phyloP scores from a whole-genome alignment of 92 coral and sea anemone genomes.

The Siderastrea siderea region DNA sequence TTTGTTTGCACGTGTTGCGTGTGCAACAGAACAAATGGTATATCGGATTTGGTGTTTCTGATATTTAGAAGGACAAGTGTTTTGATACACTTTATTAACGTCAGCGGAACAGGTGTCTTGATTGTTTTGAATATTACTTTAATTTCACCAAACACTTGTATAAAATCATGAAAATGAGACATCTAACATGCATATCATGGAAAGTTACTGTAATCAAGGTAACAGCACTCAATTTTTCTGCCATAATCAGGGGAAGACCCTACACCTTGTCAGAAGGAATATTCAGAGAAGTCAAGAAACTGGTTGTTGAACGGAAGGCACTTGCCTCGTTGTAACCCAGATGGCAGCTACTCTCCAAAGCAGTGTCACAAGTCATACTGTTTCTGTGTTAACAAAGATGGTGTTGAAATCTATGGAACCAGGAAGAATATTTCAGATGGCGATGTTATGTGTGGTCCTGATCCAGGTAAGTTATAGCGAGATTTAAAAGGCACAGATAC shows the following conservation, averaged over 20 bases:
- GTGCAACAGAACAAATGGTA: no score
- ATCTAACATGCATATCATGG: no score
- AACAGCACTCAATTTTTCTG: not conserved
- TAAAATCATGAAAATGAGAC: no score
- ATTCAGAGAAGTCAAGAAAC: conserved; percentile 78
- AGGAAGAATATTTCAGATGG: conserved; percentile 67
- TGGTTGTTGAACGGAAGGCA: conserved; percentile 80
- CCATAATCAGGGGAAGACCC: conserved; percentile 43
- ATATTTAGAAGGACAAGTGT: no score
- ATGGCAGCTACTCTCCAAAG: conserved; percentile 75
- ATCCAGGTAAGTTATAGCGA: conserved; percentile 40
- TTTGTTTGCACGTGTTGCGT: no score
- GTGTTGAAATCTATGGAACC: conserved; percentile 71
- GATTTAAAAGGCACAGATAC: not conserved
- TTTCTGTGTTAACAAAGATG: conserved; percentile 85
- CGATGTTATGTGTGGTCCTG: conserved; percentile 67
- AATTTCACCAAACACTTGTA: no score
- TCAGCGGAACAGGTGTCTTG: no score
- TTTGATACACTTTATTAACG: no score
- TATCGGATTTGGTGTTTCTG: no score
- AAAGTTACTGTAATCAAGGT: no score
- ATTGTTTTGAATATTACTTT: no score
- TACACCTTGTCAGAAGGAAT: conserved; percentile 76
- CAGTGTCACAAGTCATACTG: conserved; percentile 80
- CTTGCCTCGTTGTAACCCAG: conserved; percentile 78